Conservation (phyloP, 2,113 vertebrate species). For the Lampris incognitus region DNA sequence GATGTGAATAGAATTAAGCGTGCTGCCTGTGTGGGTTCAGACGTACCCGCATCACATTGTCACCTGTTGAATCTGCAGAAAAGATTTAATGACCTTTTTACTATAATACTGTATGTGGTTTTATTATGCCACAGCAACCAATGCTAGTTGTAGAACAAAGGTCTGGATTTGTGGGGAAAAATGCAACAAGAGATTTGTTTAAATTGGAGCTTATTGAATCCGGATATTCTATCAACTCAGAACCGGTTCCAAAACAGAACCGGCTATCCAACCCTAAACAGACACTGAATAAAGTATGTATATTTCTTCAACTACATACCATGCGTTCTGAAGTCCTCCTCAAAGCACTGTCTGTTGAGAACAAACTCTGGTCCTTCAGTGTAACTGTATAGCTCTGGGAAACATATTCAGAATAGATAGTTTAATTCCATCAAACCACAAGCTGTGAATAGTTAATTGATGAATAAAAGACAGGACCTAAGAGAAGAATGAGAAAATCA, state of each 20-base stretch:
- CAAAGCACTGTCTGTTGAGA: constrained; percentile 95
- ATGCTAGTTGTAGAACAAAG: too few species aligned
- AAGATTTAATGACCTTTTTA: neutral
- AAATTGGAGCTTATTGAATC: too few species aligned
- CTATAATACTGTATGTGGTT: too few species aligned
- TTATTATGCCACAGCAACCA: too few species aligned
- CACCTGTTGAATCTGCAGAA: neutral
- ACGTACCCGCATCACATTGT: too few species aligned
- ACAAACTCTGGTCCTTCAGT: constrained; percentile 96
- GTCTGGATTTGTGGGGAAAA: too few species aligned
- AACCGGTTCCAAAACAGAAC: too few species aligned
- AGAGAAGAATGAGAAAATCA: neutral
- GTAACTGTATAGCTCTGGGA: constrained; percentile 96
- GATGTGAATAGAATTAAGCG: too few species aligned
- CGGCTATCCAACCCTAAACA: too few species aligned
- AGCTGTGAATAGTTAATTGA: neutral
- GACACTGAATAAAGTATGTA: neutral
- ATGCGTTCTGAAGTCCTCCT: constrained; percentile 93
- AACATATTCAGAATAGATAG: constrained; percentile 12
- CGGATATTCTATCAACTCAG: too few species aligned
- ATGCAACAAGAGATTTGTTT: too few species aligned
- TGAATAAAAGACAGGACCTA: neutral
- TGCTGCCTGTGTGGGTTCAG: too few species aligned
- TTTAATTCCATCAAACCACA: neutral
- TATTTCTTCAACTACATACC: constrained; percentile 72